Conservation (phyloP, 2,888 invertebrate species). For the Parnassius orleans region DNA sequence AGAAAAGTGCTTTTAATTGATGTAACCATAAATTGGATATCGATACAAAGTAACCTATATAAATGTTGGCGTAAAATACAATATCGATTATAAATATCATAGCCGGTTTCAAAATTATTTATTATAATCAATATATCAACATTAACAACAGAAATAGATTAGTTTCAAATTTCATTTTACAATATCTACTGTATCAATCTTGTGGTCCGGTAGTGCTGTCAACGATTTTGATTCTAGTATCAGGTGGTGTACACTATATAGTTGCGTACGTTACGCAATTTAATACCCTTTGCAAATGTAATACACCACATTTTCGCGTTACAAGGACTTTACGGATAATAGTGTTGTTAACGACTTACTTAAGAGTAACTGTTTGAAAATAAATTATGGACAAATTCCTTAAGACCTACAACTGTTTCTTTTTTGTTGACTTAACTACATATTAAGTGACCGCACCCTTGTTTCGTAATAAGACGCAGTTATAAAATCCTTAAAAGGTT, state of each 20-base stretch:
- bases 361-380: constrained; percentile 22
- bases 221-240: constrained; percentile 11
- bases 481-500: too few relatives aligned
- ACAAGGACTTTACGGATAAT: constrained; percentile 33
- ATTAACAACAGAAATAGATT: not conserved
- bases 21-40: not conserved
- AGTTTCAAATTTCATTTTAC: constrained; percentile 5
- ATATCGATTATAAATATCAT: too few relatives aligned
- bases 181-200: not conserved
- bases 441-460: too few relatives aligned
- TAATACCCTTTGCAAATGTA: constrained; percentile 20
- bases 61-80: too few relatives aligned
- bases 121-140: too few relatives aligned
- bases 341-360: constrained; percentile 17
- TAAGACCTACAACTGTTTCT: not conserved
- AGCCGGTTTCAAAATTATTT: too few relatives aligned
- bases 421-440: constrained; percentile 1
- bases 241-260: not conserved
- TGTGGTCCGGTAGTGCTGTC: constrained; percentile 6
- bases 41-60: not conserved
- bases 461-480: too few relatives aligned
- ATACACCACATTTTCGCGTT: constrained; percentile 25
- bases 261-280: too few relatives aligned
- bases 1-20: not conserved
- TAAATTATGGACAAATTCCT: constrained; percentile 17